These are phyloP conservation scores for Polypterus bichir DNA, from an alignment of 2,113 vertebrate genomes.

Conservation along the genomic window DNA sequence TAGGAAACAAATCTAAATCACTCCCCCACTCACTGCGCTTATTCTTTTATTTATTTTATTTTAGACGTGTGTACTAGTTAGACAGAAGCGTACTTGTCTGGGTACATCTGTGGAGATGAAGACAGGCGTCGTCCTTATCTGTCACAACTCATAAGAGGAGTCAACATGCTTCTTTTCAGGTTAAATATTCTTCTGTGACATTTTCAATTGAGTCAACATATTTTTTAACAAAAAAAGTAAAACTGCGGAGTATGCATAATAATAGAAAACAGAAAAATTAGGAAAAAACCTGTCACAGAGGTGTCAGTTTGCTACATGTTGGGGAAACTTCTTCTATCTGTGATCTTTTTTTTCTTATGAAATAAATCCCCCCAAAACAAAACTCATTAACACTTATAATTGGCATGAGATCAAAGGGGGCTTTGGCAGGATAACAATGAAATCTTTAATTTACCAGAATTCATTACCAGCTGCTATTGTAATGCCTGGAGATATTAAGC, in stretches of 20 bases:
- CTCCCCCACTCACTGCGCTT: slow-evolving; percentile 66
- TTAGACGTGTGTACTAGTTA: slow-evolving; percentile 79
- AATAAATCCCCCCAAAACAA: slow-evolving; percentile 42
- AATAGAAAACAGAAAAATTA: slow-evolving; percentile 53
- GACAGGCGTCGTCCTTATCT: slow-evolving; percentile 83
- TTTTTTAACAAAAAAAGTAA: slow-evolving; percentile 79
- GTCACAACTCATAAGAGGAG: slow-evolving; percentile 92
- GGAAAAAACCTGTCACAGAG: slow-evolving; percentile 75
- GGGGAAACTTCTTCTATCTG: slow-evolving; percentile 41
- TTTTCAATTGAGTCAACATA: slow-evolving; percentile 91
- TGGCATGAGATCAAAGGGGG: slow-evolving; percentile 80
- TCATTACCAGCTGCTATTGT: slow-evolving; percentile 87
- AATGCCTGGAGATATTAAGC: slow-evolving; percentile 54
- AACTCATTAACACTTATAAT: slow-evolving; percentile 84
- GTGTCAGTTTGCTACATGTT: slow-evolving; percentile 79
- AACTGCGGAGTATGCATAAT: slow-evolving; percentile 78
- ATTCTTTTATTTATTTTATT: slow-evolving; percentile 84
- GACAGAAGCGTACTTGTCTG: slow-evolving; percentile 75
- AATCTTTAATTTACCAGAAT: slow-evolving; percentile 96
- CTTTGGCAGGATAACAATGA: slow-evolving; percentile 77
- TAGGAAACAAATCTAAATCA: slow-evolving; percentile 64
- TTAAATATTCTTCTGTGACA: slow-evolving; percentile 93
- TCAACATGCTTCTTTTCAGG: slow-evolving; percentile 91
- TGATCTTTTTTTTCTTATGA: slow-evolving; percentile 56
- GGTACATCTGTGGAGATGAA: slow-evolving; percentile 87